These are phyloP conservation scores for Seriola aureovittata DNA, from an alignment of 2,113 vertebrate genomes.

Conservation along the genomic window DNA sequence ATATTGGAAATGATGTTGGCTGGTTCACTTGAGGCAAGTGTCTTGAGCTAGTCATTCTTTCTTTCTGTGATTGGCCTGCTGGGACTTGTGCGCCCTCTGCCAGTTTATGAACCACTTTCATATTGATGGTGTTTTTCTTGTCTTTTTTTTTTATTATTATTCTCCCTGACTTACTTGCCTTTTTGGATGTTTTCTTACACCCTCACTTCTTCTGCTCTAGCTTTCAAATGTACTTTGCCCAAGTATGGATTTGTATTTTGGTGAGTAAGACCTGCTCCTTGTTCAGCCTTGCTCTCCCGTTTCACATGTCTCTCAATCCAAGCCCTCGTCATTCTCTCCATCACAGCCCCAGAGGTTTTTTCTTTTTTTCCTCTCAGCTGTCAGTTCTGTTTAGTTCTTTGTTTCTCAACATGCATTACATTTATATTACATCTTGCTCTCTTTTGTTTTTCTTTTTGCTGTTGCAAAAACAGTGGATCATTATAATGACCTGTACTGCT, in stretches of 20 bases:
- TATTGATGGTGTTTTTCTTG: conserved; percentile 20
- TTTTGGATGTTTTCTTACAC: background rate
- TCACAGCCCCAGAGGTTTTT: background rate
- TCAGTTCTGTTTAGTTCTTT: conserved; percentile 11
- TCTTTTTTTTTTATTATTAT: background rate
- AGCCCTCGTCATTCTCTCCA: conserved; percentile 4
- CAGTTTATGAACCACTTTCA: conserved; percentile 26
- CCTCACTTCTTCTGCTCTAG: background rate
- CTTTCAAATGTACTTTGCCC: conserved; percentile 13
- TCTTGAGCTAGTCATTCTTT: background rate
- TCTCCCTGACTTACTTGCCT: background rate
- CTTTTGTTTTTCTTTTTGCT: background rate
- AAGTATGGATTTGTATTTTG: conserved; percentile 28
- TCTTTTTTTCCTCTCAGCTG: conserved; percentile 20
- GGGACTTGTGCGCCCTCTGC: background rate
- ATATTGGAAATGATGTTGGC: background rate
- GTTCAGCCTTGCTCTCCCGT: background rate
- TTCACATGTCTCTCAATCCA: conserved; percentile 18
- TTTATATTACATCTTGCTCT: background rate
- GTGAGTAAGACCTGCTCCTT: background rate
- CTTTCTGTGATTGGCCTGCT: background rate
- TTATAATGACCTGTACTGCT: background rate
- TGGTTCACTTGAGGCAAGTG: background rate
- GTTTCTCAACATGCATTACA: conserved; percentile 11
- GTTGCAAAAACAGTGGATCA: background rate